Percentiles rank a stretch among this genome's conserved stretches.
These are phyloP conservation scores for Batillaria attramentaria DNA, from an alignment of 1,140 invertebrate species.

Conservation along the genomic window DNA sequence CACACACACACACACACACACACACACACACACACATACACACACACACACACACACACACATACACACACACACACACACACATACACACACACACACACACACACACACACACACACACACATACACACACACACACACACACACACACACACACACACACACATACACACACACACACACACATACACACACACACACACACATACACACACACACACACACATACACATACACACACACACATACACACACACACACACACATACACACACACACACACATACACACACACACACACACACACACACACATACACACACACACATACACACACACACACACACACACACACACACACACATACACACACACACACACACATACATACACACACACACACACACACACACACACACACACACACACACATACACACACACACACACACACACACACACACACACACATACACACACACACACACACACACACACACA, in stretches of 20 bases:
- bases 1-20: constrained; percentile 21
- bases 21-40: constrained; percentile 17
- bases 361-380: constrained; percentile 2
- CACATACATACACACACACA: not conserved
- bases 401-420: too few relatives aligned
- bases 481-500: not conserved
- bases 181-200: not conserved
- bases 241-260: not conserved
- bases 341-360: not conserved
- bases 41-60: constrained; percentile 16
- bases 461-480: not conserved
- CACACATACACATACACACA: not conserved
- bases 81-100: constrained; percentile 12
- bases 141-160: constrained; percentile 2
- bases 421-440: not conserved
- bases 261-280: not conserved
- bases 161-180: constrained; percentile 5
- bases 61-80: constrained; percentile 20
- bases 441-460: constrained; percentile 3
- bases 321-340: constrained; percentile 11
- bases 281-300: constrained; percentile 10
- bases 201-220: not conserved
- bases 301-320: not conserved
- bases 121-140: constrained; percentile 9
- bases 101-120: not conserved